Conservation (phyloP, 2,797 vertebrate species). For the Sebastes elongatus region DNA sequence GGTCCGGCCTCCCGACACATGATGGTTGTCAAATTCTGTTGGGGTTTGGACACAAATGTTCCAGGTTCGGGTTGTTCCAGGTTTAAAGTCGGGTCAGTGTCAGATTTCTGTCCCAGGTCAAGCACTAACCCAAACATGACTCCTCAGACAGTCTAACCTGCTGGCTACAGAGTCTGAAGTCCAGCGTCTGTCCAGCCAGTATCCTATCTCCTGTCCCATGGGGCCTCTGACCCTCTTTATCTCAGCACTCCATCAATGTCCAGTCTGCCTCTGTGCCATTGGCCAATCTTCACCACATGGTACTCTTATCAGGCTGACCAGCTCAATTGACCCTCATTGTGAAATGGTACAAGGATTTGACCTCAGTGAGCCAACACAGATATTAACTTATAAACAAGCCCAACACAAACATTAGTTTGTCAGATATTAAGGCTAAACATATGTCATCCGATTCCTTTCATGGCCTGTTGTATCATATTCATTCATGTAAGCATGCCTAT, state of each 20-base stretch:
- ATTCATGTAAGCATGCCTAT: not conserved
- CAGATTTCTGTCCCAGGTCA: slow-evolving; percentile 26
- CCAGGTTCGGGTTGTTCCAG: not conserved
- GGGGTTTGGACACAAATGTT: not conserved
- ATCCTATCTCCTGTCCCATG: slow-evolving; percentile 43
- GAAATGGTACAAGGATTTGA: slow-evolving; percentile 63
- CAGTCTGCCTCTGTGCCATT: slow-evolving; percentile 50
- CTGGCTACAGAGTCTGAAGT: slow-evolving; percentile 58
- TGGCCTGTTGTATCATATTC: not conserved
- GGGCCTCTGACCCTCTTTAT: slow-evolving; percentile 70
- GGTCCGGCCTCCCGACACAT: not conserved
- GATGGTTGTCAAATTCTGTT: not conserved
- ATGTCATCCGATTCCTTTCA: not conserved
- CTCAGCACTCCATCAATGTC: slow-evolving; percentile 75
- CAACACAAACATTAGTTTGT: slow-evolving; percentile 29
- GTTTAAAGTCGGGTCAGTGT: not conserved
- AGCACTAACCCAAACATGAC: slow-evolving; percentile 16
- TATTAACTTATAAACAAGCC: slow-evolving; percentile 62
- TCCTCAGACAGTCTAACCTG: slow-evolving; percentile 23
- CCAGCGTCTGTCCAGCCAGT: slow-evolving; percentile 44
- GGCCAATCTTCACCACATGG: slow-evolving; percentile 53
- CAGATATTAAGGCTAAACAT: slow-evolving; percentile 8
- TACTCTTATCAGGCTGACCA: slow-evolving; percentile 66
- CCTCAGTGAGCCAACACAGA: slow-evolving; percentile 57
- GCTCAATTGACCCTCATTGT: slow-evolving; percentile 67